A percentile compares a stretch with the other conserved stretches of the same genome.
Evolutionary conservation across 2,888 invertebrate genomes (phyloP).

Genomic region (Pyrgus malvae): DNA sequence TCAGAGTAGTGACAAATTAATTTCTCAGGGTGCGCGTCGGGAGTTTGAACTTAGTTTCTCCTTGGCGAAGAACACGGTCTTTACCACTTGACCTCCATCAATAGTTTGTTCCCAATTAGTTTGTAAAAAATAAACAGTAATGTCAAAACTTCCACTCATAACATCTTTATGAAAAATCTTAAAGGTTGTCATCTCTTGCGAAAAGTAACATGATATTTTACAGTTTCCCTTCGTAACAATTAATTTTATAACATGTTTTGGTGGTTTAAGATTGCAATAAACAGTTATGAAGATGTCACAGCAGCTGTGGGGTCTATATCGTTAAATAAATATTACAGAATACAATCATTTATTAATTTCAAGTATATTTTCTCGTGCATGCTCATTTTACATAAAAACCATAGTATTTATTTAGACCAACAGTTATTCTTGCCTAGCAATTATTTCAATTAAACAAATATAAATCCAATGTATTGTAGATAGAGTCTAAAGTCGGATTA

Average conservation of each 20-base stretch:
- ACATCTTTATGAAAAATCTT: too few relatives aligned
- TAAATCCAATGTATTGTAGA: neutral
- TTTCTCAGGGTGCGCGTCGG: too few relatives aligned
- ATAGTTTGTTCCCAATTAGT: too few relatives aligned
- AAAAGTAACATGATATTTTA: too few relatives aligned
- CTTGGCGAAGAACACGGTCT: too few relatives aligned
- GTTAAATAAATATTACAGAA: neutral
- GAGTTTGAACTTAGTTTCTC: too few relatives aligned
- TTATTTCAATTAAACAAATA: neutral
- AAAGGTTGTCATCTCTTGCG: too few relatives aligned
- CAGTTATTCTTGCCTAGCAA: slow-evolving; percentile 7
- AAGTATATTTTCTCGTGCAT: neutral
- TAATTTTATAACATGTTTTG: neutral
- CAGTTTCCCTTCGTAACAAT: neutral
- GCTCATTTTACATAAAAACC: slow-evolving; percentile 8
- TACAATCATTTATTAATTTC: slow-evolving; percentile 13
- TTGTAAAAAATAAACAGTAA: too few relatives aligned
- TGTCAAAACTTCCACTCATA: too few relatives aligned
- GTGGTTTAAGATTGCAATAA: too few relatives aligned
- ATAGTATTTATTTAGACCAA: slow-evolving; percentile 16
- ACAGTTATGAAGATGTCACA: slow-evolving; percentile 8
- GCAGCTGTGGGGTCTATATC: neutral
- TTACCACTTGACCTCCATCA: too few relatives aligned
- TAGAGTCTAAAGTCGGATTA: neutral
- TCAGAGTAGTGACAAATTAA: too few relatives aligned